Base-by-base conservation (phyloP, 92 coral and sea anemone species). In the Epizoanthus fatuus region DNA sequence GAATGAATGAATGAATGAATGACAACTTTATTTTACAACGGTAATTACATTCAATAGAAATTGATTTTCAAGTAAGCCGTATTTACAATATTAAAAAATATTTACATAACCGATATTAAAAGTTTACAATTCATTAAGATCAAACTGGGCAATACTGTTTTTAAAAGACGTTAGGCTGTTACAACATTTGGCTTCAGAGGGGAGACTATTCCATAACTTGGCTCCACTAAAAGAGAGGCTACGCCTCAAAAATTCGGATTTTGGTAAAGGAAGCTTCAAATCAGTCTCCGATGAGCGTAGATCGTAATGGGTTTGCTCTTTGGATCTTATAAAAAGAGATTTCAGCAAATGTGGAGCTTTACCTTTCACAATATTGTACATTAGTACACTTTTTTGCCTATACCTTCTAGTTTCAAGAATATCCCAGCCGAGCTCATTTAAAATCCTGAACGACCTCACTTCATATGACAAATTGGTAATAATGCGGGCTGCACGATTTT, bases 361-460 rank as follows among this genome's bases (percentile, higher is more conserved):
- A 6, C 58, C 58, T 53, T 53, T 53, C 58, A 53, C 58, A 53
- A 53, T 53, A 53, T 53, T 53, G 58, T 53, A 53, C 58, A 53
- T 53, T 53, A 53, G 58, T 53, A 53, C 58, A 53, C 58, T 9
- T 53, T 53, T 53, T 29, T 29, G 70, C 35, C 39, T 64, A 7
- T 64, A 12, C 15, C 39, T 64, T 64, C 70, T 64, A 11, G 14
- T 64, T 64, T 64, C 70, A 20, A 64, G 70, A 19, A 22, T 64
- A 64, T 64, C 70, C 38, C 70, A 64, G 35, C 35, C 35, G 70
- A 64, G 70, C 35, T 20, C 39, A 20, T 29, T 29, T 20, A 20
- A 20, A 64, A 64, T 64, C 19, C 35, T 64, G 39, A 22, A 64
- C 70, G 39, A 64, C 70, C 39, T 64, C 39, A 64, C 70, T 64